phyloP scores from a whole-genome alignment of 1,140 invertebrate species.

The Orchesella cincta region DNA sequence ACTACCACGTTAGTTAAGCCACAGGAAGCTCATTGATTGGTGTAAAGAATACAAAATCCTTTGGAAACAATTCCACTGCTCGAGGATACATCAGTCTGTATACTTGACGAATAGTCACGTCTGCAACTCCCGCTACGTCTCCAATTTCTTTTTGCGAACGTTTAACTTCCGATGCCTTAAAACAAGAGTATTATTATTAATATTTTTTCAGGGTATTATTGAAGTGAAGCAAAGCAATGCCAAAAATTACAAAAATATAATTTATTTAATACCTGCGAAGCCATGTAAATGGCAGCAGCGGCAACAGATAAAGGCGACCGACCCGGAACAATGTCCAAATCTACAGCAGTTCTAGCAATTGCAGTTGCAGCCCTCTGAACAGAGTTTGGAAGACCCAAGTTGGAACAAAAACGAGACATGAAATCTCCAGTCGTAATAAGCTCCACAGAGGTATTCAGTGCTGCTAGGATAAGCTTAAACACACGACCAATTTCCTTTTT shows the following conservation, averaged over 20 bases:
- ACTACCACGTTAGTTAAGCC: no score
- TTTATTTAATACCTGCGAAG: slow-evolving; percentile 73
- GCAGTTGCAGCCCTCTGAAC: slow-evolving; percentile 95
- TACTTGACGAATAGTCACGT: slow-evolving; percentile 96
- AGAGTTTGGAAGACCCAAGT: slow-evolving; percentile 80
- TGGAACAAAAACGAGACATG: slow-evolving; percentile 90
- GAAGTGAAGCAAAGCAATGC: background rate
- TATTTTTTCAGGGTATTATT: background rate
- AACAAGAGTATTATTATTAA: slow-evolving; percentile 37
- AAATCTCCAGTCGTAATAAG: slow-evolving; percentile 98
- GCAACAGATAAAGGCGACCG: slow-evolving; percentile 98
- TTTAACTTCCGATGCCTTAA: slow-evolving; percentile 88
- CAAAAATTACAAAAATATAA: background rate
- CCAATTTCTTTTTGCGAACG: slow-evolving; percentile 97
- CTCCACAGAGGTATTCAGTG: slow-evolving; percentile 91
- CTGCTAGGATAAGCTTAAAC: slow-evolving; percentile 91
- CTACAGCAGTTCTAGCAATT: slow-evolving; percentile 94
- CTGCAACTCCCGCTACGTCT: slow-evolving; percentile 97
- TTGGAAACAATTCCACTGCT: slow-evolving; percentile 87
- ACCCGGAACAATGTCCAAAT: slow-evolving; percentile 95
- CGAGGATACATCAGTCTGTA: slow-evolving; percentile 97
- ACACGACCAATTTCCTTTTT: slow-evolving; percentile 99
- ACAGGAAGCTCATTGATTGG: slow-evolving; percentile 92
- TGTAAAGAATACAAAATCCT: slow-evolving; percentile 92
- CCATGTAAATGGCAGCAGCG: slow-evolving; percentile 99